Base-by-base conservation (phyloP, 2,888 invertebrate genomes). In the Brachypterus glaber region DNA sequence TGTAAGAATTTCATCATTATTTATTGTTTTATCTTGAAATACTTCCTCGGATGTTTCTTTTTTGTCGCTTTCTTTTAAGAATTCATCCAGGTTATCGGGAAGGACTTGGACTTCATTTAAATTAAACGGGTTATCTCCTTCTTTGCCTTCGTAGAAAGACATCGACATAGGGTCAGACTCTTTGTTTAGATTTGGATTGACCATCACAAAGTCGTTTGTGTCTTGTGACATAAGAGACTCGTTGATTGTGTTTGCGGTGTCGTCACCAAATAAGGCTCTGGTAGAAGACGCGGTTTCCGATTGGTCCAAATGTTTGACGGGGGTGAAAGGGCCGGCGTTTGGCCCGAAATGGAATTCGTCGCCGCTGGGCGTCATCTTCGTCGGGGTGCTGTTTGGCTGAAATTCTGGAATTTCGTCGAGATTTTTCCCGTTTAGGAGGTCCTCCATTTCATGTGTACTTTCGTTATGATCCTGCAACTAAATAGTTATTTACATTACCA, bases 161-260 rank as follows among this genome's bases (percentile, higher is more conserved):
- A 74, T 74, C 45, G 73, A 75, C 76, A 77, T 77, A 11, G 76
- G 76, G 63, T 76, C 76, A 40, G 71, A 63, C 54, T 74, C 73
- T 54, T 74, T 74, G 29, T 47, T 48, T 13, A 54, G 67, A 8
- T 39, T 17, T 11, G 33, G 13, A 12, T 29, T 14, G 17, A 37
- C 37, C 37, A 36, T 39, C 15, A 39, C 15, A 12, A 30, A 17
- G 24, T 43, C 40, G 16, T 41, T 36, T 4, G 41, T 39, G 2
- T 36, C 35, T 16, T 44, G 39, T 7, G 40, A 38, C 7, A 37
- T 26, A 26, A 45, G 39, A n/a, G 51, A 48, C 24, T 49, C 46
- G 33, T 53, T 53, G 9, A 55, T 26, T 7, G 52, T 68, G 4
- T 57, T 53, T 2, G 54, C 51, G 0, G 71, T 65, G 39, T 71